These are phyloP conservation scores for Poliocrania exsul DNA, from an alignment of 2,797 vertebrate genomes.

Conservation along the genomic window DNA sequence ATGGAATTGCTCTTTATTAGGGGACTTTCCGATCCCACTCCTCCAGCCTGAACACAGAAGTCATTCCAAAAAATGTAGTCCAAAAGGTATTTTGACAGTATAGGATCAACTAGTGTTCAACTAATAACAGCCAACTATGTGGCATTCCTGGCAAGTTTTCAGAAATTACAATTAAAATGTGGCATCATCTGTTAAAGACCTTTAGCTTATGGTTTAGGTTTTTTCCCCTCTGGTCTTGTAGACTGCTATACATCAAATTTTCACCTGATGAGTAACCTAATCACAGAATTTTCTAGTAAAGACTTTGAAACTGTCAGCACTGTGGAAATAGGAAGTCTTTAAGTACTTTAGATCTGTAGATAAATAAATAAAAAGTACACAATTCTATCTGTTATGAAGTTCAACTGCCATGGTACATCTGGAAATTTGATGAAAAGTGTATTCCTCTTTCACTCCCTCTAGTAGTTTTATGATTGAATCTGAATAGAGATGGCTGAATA, in stretches of 20 bases:
- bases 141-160: background rate
- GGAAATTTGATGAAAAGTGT: background rate
- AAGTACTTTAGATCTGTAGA: background rate
- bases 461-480: conserved; percentile 9
- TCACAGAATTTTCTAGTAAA: background rate
- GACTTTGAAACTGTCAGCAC: background rate
- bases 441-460: background rate
- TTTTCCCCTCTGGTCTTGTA: background rate
- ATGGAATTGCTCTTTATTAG: background rate
- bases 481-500: conserved; percentile 28
- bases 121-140: background rate
- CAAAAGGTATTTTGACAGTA: background rate
- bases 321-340: background rate
- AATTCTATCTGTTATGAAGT: background rate
- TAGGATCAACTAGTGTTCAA: background rate
- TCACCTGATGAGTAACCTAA: background rate
- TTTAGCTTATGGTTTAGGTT: background rate
- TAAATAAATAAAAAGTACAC: background rate
- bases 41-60: background rate
- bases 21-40: rapidly evolving
- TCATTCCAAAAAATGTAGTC: background rate
- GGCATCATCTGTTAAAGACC: background rate
- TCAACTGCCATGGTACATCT: background rate
- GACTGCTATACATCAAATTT: background rate
- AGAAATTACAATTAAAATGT: background rate